Evolutionary conservation across 64 coral and sea anemone species (phyloP).

Genomic region (Acropora tenuis): DNA sequence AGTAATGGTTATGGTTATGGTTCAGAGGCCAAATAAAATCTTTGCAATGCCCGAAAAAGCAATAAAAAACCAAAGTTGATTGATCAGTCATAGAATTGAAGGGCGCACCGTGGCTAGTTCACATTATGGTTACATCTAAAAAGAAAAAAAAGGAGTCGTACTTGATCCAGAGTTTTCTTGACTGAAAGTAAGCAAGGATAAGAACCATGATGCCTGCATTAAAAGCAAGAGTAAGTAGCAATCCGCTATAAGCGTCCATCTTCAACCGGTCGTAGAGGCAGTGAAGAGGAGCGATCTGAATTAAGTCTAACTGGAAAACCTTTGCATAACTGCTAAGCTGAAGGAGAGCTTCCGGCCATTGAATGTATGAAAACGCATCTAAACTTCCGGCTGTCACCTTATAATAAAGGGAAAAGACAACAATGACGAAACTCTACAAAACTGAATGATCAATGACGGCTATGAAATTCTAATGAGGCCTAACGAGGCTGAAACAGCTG

Average conservation of each 20-base stretch:
- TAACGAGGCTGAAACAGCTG: no score
- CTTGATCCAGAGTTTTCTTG: constrained; percentile 38
- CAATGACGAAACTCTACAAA: no score
- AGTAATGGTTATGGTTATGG: no score
- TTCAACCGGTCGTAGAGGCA: constrained; percentile 72
- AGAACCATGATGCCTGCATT: constrained; percentile 42
- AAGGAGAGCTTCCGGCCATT: constrained; percentile 85
- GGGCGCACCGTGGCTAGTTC: neutral
- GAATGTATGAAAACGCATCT: constrained; percentile 81
- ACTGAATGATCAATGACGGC: no score
- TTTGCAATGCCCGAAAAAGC: neutral
- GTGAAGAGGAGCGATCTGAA: constrained; percentile 82
- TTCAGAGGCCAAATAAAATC: neutral
- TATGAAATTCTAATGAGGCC: no score
- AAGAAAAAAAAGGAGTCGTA: neutral
- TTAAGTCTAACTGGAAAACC: constrained; percentile 76
- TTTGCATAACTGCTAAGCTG: constrained; percentile 76
- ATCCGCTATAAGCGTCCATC: constrained; percentile 73
- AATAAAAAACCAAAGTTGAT: neutral
- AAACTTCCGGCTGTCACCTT: constrained; percentile 83
- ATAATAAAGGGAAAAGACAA: no score
- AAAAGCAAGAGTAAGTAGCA: constrained; percentile 36
- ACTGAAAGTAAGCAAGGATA: constrained; percentile 62
- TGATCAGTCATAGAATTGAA: neutral
- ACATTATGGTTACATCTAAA: neutral